Evolutionary conservation across 2,113 vertebrate genomes (phyloP).

Genomic region (Tupaia chinensis): DNA sequence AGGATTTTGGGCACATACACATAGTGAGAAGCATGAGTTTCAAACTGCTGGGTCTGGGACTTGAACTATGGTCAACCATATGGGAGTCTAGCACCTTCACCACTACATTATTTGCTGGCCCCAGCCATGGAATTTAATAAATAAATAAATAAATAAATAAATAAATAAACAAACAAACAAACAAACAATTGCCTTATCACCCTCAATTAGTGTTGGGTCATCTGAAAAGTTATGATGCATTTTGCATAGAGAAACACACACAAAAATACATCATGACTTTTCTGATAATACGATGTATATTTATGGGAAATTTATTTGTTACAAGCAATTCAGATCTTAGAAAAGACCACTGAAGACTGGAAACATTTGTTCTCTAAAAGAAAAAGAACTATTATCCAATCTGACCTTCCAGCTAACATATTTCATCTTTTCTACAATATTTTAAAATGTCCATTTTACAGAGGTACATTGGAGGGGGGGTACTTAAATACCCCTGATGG

Average conservation of each 20-base stretch:
- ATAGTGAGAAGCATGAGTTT: too few species aligned
- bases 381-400: neutral
- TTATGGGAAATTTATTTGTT: neutral
- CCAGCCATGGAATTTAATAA: too few species aligned
- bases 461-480: too few species aligned
- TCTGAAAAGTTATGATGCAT: too few species aligned
- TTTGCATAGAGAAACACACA: too few species aligned
- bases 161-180: neutral
- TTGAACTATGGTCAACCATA: too few species aligned
- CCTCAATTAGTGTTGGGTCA: neutral
- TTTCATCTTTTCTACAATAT: conserved; percentile 1
- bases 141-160: too few species aligned
- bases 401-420: neutral
- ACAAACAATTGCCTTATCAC: neutral
- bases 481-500: neutral
- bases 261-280: too few species aligned
- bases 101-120: too few species aligned
- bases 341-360: conserved; percentile 5
- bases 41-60: too few species aligned
- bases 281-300: neutral
- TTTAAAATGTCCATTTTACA: neutral
- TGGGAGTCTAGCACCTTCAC: too few species aligned
- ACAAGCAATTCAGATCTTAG: conserved; percentile 31
- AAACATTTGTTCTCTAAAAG: neutral
- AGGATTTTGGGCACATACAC: too few species aligned